Base-by-base conservation (phyloP, 2,797 vertebrate genomes). In the Pseudotriccus pelzelni region DNA sequence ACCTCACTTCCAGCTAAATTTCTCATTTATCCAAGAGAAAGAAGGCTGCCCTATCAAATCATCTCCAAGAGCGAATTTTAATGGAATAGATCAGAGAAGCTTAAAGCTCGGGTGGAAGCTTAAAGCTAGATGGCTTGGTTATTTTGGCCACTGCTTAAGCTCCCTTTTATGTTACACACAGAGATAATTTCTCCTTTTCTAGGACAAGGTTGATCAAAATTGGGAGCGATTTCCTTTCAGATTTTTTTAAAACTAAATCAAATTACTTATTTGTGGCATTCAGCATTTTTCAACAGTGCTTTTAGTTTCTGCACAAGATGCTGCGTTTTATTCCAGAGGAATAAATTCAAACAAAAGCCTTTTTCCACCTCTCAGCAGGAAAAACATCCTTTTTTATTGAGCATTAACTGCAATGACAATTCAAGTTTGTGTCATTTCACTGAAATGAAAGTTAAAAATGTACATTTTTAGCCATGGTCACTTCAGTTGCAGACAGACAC, bases 51-150 rank as follows among this genome's bases (percentile, higher is more conserved):
- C 87, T 56, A 53, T 41, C 3, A 0, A 94, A 84, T 8, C n/a
- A 60, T 23, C 52, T 82, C n/a, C 44, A 74, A 60, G 67, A 67
- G 41, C 30, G 74, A 94, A 94, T 91, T 91, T 91, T 77, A 94
- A 90, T 87, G 52, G 49, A 36, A 84, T 25, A 90, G 74, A 96
- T 87, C 91, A 95, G 89, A 94, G 76, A 81, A 92, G 73, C 73
- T 63, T 95, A 81, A 84, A 79, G 66, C 44, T 93, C 0, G 1
- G 10, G 17, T 19, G 28, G 76, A 81, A 93, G 73, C 69, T 63
- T 95, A 78, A 86, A 79, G 66, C 41, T 93, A 14, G 59, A 85
- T 91, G n/a, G 27, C 41, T 94, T 88, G 55, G 70, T 94, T 95
- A 88, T 88, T 95, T 90, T 91, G 77, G 84, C 87, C 5, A 19